Conservation (phyloP, 2,113 vertebrate genomes). For the Trochalopteron elliotii region DNA sequence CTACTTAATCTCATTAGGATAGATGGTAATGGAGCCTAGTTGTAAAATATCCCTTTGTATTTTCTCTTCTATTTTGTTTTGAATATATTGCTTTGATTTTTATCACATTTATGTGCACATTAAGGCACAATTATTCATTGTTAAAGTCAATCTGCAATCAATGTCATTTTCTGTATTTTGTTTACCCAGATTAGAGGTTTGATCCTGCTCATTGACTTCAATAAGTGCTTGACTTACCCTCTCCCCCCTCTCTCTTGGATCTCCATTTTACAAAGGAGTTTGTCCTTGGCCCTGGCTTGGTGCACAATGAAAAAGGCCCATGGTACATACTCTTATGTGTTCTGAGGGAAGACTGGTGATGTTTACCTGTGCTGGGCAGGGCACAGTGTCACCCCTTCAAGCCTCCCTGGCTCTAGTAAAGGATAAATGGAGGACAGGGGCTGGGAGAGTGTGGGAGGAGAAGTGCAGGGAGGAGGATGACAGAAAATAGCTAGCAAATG, state of each 20-base stretch:
- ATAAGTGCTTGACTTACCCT: background rate
- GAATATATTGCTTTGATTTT: constrained; percentile 75
- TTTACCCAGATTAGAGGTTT: constrained; percentile 60
- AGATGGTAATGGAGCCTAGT: constrained; percentile 73
- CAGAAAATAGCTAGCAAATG: background rate
- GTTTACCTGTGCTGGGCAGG: background rate
- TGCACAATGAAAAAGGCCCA: background rate
- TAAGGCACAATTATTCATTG: constrained; percentile 76
- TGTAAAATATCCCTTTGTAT: constrained; percentile 78
- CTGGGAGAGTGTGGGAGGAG: background rate
- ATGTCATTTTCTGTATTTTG: constrained; percentile 69
- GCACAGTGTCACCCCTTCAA: background rate
- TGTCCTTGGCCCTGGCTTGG: constrained; percentile 45
- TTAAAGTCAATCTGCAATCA: constrained; percentile 78
- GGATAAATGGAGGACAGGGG: background rate
- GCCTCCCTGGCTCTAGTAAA: background rate
- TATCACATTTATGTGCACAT: constrained; percentile 73
- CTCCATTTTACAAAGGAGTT: background rate
- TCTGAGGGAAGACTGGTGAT: background rate
- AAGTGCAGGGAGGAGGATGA: background rate
- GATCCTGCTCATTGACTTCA: constrained; percentile 47
- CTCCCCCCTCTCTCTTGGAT: background rate
- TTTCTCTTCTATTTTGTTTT: constrained; percentile 75
- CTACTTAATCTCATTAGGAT: constrained; percentile 74
- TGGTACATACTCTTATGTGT: background rate